A percentile compares a stretch with the other conserved stretches of the same genome.
phyloP scores from a whole-genome alignment of 2,113 vertebrate genomes.

The Aplodontia rufa region DNA sequence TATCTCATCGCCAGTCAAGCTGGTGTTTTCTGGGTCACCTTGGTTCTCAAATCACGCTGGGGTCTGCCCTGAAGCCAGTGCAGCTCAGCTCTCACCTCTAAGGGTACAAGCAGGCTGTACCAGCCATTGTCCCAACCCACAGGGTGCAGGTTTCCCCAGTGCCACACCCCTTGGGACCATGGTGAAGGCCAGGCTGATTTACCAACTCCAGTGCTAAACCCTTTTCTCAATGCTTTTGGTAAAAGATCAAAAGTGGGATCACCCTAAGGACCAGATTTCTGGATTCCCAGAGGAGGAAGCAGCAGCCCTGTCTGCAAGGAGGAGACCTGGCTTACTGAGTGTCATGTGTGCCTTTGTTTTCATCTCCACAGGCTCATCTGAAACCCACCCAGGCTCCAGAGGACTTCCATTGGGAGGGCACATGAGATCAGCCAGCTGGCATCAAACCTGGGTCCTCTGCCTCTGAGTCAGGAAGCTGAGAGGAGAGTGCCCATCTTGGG shows the following conservation, averaged over 20 bases:
- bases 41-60: not conserved
- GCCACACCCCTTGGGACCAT: accelerated
- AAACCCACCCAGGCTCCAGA: not conserved
- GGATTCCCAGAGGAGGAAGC: not conserved
- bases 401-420: not conserved
- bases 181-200: not conserved
- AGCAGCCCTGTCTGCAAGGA: not conserved
- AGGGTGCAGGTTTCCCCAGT: not conserved
- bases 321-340: not conserved
- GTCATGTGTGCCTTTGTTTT: not conserved
- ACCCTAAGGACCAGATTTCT: not conserved
- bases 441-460: not conserved
- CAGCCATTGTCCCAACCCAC: accelerated
- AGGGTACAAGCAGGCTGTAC: not conserved
- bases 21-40: not conserved
- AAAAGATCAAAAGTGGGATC: not conserved
- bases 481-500: not conserved
- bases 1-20: not conserved
- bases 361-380: not conserved
- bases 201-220: not conserved
- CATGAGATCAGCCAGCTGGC: not conserved
- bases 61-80: not conserved
- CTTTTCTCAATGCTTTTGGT: not conserved
- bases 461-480: not conserved
- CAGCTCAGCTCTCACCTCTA: not conserved